Evolutionary conservation across 2,113 vertebrate species (phyloP), one percentile per base, ranked within the genome.

Genomic region (Cinclus cinclus): DNA sequence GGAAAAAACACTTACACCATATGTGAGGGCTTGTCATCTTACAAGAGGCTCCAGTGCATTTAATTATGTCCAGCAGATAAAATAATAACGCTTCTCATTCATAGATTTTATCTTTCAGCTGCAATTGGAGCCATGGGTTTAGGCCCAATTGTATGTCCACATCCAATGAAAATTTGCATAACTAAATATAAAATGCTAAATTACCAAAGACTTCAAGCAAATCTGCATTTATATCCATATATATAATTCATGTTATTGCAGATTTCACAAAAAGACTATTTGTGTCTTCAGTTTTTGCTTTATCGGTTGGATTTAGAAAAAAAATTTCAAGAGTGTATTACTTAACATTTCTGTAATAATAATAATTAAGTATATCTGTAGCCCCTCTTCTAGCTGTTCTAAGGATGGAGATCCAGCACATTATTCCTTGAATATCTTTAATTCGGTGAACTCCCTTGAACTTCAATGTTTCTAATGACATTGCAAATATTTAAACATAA

Each of bases 201-300:
- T 62, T 53, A 42, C 2, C 4, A 58, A 69, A 78, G 8, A 87
- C 84, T 62, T 46, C 13, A 65, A 86, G 12, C 1, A 76, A 75
- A 49, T 52, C 47, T 33, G 3, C 17, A 24, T 71, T 94, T 56
- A 64, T 63, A 82, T 56, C 3, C 20, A 33, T 12, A 52, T 58
- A 28, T 21, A 6, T 44, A n/a, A 10, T 28, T 35, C 9, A 31
- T 0, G 0, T 8, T 68, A 12, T 15, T 47, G 9, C 5, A 83
- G 24, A 52, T 75, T 79, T 87, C 13, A 10, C 10, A 58, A 69
- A 75, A 84, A 31, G 4, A 13, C 2, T 46, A 22, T 37, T 58
- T n/a, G 13, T 39, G 21, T 41, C 16, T 74, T 59, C 25, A 58
- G 18, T 10, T 78, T 86, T 89, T 71, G 21, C 15, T 89, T 64